Conservation (phyloP, 1,140 invertebrate genomes). For the Anoplophora glabripennis region DNA sequence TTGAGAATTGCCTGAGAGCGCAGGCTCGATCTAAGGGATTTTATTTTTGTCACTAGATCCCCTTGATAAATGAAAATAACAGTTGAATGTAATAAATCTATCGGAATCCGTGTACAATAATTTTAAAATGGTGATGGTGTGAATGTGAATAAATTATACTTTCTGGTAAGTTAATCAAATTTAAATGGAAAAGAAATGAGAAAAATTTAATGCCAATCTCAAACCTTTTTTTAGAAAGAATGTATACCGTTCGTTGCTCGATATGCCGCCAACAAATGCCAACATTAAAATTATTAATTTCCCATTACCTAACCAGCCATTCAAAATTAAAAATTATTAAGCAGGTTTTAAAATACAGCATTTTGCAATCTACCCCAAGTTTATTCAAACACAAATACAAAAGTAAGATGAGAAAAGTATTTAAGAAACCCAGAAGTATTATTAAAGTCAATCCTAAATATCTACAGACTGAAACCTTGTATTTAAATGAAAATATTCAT, state of each 20-base stretch:
- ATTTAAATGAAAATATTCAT: constrained; percentile 24
- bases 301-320: constrained; percentile 21
- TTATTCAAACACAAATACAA: neutral
- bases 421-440: neutral
- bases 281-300: constrained; percentile 16
- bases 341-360: constrained; percentile 19
- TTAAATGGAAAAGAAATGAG: too few species aligned
- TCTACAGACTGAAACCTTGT: constrained; percentile 22
- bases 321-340: constrained; percentile 24
- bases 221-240: neutral
- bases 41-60: too few species aligned
- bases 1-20: too few species aligned
- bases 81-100: too few species aligned
- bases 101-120: too few species aligned
- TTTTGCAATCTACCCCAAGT: neutral
- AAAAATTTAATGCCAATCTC: neutral
- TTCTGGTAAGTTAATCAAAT: too few species aligned
- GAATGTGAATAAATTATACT: too few species aligned
- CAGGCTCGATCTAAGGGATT: too few species aligned
- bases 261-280: constrained; percentile 17
- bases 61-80: too few species aligned
- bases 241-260: constrained; percentile 14
- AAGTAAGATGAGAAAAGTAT: constrained; percentile 4
- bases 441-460: neutral
- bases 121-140: too few species aligned